Percentiles rank a stretch among this genome's conserved stretches.
Evolutionary conservation across 1,140 invertebrate genomes (phyloP).

Genomic region (Tachypleus tridentatus): DNA sequence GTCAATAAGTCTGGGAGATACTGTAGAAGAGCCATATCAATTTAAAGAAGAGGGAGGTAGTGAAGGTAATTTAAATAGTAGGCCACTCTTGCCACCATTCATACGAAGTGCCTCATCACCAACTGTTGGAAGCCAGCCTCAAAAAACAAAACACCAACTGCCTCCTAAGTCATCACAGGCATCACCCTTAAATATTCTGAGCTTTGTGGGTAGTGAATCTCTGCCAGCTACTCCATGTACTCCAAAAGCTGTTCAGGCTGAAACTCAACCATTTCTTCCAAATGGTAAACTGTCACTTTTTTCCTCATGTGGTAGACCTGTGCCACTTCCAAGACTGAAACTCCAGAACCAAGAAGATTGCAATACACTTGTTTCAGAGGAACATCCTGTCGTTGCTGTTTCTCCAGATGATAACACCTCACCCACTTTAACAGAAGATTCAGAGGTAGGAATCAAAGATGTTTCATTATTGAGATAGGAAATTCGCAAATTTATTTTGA

Average conservation of each 20-base stretch:
- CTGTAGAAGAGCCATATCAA: no score
- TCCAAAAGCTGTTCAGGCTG: no score
- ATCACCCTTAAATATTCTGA: constrained; percentile 8
- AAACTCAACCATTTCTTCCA: no score
- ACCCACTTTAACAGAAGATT: constrained; percentile 19
- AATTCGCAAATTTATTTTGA: no score
- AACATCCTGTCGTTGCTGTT: constrained; percentile 16
- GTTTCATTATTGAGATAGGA: no score
- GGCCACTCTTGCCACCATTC: constrained; percentile 12
- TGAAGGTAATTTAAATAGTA: no score
- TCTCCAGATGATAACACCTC: constrained; percentile 18
- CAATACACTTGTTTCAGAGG: not conserved
- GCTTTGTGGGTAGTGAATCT: not conserved
- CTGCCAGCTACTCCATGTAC: no score
- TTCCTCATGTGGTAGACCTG: not conserved
- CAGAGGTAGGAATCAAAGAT: constrained; percentile 11
- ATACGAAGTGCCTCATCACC: constrained; percentile 22
- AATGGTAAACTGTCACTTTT: no score
- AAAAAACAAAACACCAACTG: constrained; percentile 3
- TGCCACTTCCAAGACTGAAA: constrained; percentile 17
- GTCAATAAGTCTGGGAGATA: constrained; percentile 15
- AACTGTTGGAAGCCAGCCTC: constrained; percentile 16
- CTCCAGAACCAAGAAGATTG: constrained; percentile 6
- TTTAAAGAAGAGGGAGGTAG: no score
- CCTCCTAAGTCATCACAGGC: constrained; percentile 7